A percentile compares a stretch with the other conserved stretches of the same genome.
phyloP scores from a whole-genome alignment of 2,797 vertebrate species.

The Rhabdophis nuchalis region DNA sequence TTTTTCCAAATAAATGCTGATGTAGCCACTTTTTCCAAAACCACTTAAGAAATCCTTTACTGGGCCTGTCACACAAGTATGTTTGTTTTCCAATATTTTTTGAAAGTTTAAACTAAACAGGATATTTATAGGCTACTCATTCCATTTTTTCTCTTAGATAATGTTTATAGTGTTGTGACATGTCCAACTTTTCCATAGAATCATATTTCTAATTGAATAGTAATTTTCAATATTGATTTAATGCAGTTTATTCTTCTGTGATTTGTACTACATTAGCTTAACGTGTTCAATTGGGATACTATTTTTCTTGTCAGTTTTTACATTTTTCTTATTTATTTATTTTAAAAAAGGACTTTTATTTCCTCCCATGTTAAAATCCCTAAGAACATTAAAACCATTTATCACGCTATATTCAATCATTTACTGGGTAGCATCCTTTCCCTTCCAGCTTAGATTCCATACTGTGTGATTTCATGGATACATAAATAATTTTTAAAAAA shows the following conservation, averaged over 20 bases:
- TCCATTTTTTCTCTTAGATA: neutral
- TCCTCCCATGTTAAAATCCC: neutral
- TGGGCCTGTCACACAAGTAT: neutral
- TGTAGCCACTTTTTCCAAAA: neutral
- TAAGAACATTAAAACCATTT: neutral
- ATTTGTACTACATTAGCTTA: neutral
- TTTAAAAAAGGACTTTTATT: neutral
- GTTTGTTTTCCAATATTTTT: neutral
- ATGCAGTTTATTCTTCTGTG: neutral
- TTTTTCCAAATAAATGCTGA: neutral
- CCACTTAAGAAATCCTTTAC: neutral
- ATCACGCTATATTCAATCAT: neutral
- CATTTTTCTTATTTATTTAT: neutral
- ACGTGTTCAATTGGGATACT: neutral
- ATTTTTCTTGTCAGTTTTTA: neutral
- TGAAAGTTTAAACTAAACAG: neutral
- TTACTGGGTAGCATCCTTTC: neutral
- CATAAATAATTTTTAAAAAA: neutral
- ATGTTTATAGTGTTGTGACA: neutral
- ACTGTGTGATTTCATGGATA: neutral
- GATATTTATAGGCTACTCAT: neutral
- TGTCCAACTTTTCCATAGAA: neutral
- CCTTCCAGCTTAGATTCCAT: neutral
- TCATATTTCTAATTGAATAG: neutral
- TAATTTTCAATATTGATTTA: neutral